phyloP scores from a whole-genome alignment of 2,888 invertebrate genomes.

The Lepidocyrtoides sp. region DNA sequence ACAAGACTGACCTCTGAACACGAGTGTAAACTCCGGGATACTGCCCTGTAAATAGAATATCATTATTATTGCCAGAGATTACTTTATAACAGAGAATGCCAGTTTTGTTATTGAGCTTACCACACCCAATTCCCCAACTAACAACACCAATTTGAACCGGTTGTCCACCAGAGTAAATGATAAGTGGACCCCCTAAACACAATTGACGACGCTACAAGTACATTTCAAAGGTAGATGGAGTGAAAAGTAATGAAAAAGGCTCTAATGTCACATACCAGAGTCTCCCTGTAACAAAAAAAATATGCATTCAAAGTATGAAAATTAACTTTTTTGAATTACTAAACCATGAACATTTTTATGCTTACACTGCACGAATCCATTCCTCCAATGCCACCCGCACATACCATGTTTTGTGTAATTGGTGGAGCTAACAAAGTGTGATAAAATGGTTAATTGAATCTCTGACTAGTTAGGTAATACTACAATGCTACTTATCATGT shows the following conservation, averaged over 20 bases:
- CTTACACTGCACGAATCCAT: conserved; percentile 71
- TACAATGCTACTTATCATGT: too few relatives aligned
- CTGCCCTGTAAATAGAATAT: conserved; percentile 43
- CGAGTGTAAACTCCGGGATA: conserved; percentile 74
- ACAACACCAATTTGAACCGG: conserved; percentile 60
- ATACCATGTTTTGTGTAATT: conserved; percentile 89
- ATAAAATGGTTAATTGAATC: background rate
- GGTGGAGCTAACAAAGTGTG: conserved; percentile 91
- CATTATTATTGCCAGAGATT: too few relatives aligned
- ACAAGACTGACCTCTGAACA: too few relatives aligned
- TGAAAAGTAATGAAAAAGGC: background rate
- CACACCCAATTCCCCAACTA: conserved; percentile 69
- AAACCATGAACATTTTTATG: too few relatives aligned
- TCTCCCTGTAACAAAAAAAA: too few relatives aligned
- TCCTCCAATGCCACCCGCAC: conserved; percentile 56
- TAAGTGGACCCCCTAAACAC: conserved; percentile 51
- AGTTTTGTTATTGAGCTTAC: conserved; percentile 21
- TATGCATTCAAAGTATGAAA: too few relatives aligned
- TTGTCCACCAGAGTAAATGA: conserved; percentile 39
- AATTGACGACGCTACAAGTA: background rate
- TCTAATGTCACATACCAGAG: conserved; percentile 38
- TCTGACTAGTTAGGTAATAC: too few relatives aligned
- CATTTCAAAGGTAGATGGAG: background rate
- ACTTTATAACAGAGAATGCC: background rate
- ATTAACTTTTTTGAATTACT: too few relatives aligned